Evolutionary conservation across 2,888 invertebrate genomes (phyloP).

Genomic region (Operophtera brumata): DNA sequence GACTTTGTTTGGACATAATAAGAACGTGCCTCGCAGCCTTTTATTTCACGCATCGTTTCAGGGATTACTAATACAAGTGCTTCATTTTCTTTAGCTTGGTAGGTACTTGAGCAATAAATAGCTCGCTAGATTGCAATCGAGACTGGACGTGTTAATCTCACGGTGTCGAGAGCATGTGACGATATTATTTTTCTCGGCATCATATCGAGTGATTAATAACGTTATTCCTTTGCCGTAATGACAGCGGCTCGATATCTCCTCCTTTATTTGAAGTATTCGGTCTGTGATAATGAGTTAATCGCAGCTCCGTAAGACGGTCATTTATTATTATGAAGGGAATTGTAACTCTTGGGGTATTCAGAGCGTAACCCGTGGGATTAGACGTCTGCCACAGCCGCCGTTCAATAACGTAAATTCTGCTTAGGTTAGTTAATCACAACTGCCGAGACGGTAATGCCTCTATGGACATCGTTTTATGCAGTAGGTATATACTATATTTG

Average conservation of each 20-base stretch:
- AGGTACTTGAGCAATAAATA: conserved; percentile 24
- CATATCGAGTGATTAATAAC: conserved; percentile 77
- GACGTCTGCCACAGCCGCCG: conserved; percentile 31
- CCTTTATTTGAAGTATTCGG: conserved; percentile 49
- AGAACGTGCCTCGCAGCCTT: not conserved
- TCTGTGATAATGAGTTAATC: conserved; percentile 54
- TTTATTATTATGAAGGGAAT: conserved; percentile 41
- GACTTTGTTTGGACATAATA: conserved; percentile 3
- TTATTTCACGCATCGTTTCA: conserved; percentile 11
- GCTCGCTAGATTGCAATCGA: conserved; percentile 47
- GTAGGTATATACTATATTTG: conserved; percentile 11
- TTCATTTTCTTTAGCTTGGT: conserved; percentile 8
- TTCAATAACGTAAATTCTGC: conserved; percentile 31
- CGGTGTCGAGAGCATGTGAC: conserved; percentile 75
- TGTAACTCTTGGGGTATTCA: conserved; percentile 34
- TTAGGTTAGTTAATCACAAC: conserved; percentile 27
- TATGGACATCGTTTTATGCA: conserved; percentile 6
- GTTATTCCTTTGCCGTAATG: conserved; percentile 66
- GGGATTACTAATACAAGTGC: conserved; percentile 1
- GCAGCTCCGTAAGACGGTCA: conserved; percentile 40
- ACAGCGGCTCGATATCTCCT: conserved; percentile 56
- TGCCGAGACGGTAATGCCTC: conserved; percentile 15
- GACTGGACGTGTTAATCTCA: conserved; percentile 74
- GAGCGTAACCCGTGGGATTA: conserved; percentile 32
- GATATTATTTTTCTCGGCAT: conserved; percentile 74